Base-by-base conservation (phyloP, 1,140 invertebrate species). In the Temnothorax nylanderi region DNA sequence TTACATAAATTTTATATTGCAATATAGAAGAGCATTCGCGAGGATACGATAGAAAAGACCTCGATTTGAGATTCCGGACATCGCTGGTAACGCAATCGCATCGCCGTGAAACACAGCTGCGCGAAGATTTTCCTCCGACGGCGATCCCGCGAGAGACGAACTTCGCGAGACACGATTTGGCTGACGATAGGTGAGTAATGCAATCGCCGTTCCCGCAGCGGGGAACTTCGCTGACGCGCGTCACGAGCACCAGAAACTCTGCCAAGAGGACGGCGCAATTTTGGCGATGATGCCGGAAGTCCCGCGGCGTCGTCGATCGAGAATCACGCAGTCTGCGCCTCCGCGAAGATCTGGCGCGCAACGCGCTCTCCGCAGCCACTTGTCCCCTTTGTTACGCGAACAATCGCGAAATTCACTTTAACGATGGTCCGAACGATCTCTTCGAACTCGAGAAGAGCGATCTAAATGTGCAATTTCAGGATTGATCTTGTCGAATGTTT, bases 201-300 rank as follows among this genome's bases (percentile, higher is more conserved):
- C 80, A 75, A 84, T 84, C 78, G 37, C 37, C 34, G 69, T 58
- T 49, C 54, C 21, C 51, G 67, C 67, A 3, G 11, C 37, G 41
- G 51, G 65, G 54, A 84, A 75, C 69, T 16, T 49, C 69, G 34
- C 69, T 64, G 54, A 84, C 80, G 69, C 74, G 60, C 88, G 87
- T 85, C 88, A 78, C 56, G 47, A 74, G 26, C 65, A 44, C 1
- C 16, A 44, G 77, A 86, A 51, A 47, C 56, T 32, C 77, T 93
- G 93, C 93, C 93, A 94, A 94, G 80, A 89, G 64, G 72, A 87
- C 86, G 81, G 65, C 84, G 88, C 92, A 94, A 93, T 91, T 93
- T 91, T 89, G 91, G 90, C 90, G 91, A 80, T 91, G 93, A 93
- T 93, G 88, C 90, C 91, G 92, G 90, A 93, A 93, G 88, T 87